phyloP scores from a whole-genome alignment of 2,888 invertebrate species.

The Ornithoptera priamus region DNA sequence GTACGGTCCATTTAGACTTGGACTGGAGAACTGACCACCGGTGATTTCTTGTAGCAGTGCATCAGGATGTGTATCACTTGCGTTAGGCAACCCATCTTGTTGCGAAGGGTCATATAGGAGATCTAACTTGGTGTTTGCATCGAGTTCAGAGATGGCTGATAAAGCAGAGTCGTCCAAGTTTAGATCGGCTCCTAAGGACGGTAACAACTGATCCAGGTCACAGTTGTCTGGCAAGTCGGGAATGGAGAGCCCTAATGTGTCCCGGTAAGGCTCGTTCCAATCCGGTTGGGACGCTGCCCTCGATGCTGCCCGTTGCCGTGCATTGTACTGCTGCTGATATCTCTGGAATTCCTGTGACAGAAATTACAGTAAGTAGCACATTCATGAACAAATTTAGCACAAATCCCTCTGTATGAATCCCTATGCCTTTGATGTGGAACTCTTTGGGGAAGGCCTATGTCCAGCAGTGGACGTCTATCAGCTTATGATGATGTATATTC shows the following conservation, averaged over 20 bases:
- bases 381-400: neutral
- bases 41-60: constrained; percentile 54
- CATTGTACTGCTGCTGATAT: constrained; percentile 83
- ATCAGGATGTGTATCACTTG: constrained; percentile 44
- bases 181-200: constrained; percentile 81
- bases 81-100: constrained; percentile 35
- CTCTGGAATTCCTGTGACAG: constrained; percentile 80
- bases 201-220: constrained; percentile 84
- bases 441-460: too few species aligned
- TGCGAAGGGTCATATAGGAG: constrained; percentile 47
- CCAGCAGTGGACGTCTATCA: too few species aligned
- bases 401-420: too few species aligned
- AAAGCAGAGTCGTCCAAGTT: constrained; percentile 71
- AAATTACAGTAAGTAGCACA: constrained; percentile 6
- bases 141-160: constrained; percentile 64
- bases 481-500: neutral
- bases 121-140: constrained; percentile 66
- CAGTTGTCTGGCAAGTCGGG: constrained; percentile 70
- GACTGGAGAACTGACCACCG: constrained; percentile 46
- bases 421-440: too few species aligned
- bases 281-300: constrained; percentile 60
- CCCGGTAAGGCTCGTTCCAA: constrained; percentile 76
- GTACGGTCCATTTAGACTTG: constrained; percentile 49
- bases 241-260: constrained; percentile 61
- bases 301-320: constrained; percentile 76